Base-by-base conservation (phyloP, 1,140 invertebrate genomes). In the Zophobas atratus region DNA sequence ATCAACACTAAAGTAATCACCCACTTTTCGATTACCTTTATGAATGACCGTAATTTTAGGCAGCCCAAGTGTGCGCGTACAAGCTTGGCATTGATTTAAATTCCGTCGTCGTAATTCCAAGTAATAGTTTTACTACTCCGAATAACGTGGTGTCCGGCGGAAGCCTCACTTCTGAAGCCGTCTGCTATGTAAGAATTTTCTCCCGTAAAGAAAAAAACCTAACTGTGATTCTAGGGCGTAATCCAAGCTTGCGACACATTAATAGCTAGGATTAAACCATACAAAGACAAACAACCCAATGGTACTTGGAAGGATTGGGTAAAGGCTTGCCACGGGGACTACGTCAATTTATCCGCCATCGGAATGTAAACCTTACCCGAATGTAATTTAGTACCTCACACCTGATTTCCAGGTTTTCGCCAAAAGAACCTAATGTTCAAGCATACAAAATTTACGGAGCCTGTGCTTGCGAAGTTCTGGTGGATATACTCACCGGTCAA, bases 401-500 rank as follows among this genome's bases (percentile, higher is more conserved):
- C 56, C 6, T 71, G 4, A 4, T 38, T 71, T 60, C 32, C 39
- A 79, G 77, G 32, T 79, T 51, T 60, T 63, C 70, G 2, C 70
- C 75, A 43, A 75, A 77, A 36, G 41, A 51, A 55, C 75, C 78
- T 43, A 35, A 43, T 32, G 49, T 76, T 1, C n/a, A 56, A 32
- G 0, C 34, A 41, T 82, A 82, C 43, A 34, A 38, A 3, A 81
- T 84, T 38, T 83, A 78, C 41, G 84, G 82, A n/a, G 57, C 82
- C 39, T 81, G 79, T 63, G 79, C 81, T 6, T 57, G 82, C 0
- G 82, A 84, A 80, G 81, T 84, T 2, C 60, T 95, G 82, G 81
- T 96, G 5, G 95, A 97, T 83, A 88, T 95, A 6, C 86, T 96
- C 6, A 96, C 94, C 1, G 95, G 95, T 38, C 91, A 91, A 81